Base-by-base conservation (phyloP, 2,888 invertebrate species). In the Polyommatus iphigenia region DNA sequence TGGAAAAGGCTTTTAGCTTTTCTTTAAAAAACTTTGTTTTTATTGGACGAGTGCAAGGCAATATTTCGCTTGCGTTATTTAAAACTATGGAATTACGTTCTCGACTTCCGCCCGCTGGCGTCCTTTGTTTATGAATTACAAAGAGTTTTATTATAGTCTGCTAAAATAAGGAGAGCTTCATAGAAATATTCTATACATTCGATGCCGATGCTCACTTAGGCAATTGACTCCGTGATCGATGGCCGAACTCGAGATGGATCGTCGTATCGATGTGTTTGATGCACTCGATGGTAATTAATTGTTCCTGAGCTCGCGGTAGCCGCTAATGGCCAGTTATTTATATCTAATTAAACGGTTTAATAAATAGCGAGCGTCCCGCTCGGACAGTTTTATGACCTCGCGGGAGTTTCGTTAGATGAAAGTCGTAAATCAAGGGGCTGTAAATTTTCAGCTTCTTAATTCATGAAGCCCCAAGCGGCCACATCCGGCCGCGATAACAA, bases 1-100 rank as follows among this genome's bases (percentile, higher is more conserved):
- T 79, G 79, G 80, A 81, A 81, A 80, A 80, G 80, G 78, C 81
- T 81, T 80, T 79, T 81, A 80, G 81, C 80, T 78, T 79, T 82
- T 80, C 79, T 80, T 81, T 81, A 78, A 78, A 67, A 82, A 81
- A 80, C 77, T 80, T 79, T 78, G 79, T 78, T 80, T 79, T 79
- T 76, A 78, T 76, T 79, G 79, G 76, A 78, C 78, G 76, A 79
- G 78, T 79, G 57, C 59, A 77, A 79, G 75, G 71, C 76, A 46
- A 78, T 75, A 75, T 75, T 75, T 75, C n/a, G 54, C 75, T 75
- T 54, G 15, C 75, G 29, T 75, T 75, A 75, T 75, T 75, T 75
- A 50, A 75, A 75, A 75, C 54, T 75, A 54, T 75, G 75, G 75
- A 46, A 54, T 75, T 75, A 41, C 46, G 73, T 75, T 75, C 75